Evolutionary conservation across 2,113 vertebrate species (phyloP), one percentile per base, ranked within the genome.

Genomic region (Phyllopteryx taeniolatus): DNA sequence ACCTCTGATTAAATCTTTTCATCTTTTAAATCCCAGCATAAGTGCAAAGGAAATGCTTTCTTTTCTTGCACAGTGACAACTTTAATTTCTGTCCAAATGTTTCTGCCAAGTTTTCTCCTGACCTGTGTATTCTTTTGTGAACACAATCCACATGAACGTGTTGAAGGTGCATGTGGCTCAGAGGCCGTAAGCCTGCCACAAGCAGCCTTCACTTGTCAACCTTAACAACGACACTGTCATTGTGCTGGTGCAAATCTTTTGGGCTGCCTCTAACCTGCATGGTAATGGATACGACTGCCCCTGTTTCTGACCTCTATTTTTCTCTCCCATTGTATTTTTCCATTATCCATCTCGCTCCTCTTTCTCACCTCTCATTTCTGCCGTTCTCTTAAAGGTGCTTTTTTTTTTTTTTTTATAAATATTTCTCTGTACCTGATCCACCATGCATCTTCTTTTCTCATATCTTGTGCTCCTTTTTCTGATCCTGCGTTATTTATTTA

Each of bases 251-350:
- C 82, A 80, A 61, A 73, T 84, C 69, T 73, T 20, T 68, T 49
- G 64, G 68, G 69, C 69, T 74, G 77, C 75, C 13, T 64, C 76
- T 68, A 76, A 82, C 85, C 86, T 80, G 67, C 75, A 73, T 82
- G 75, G 86, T 88, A 91, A 90, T 88, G 79, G 87, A 82, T 81
- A 86, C 9, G 71, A 78, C 79, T 85, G 87, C 83, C 86, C 90
- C 75, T 69, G 44, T 53, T 53, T 53, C 81, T 82, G 85, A 87
- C 86, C 88, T 87, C 88, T 77, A 87, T 89, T 88, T 86, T 77
- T 79, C 82, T 72, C 61, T 78, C 74, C 74, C 79, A 84, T 39
- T 39, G 0, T 39, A 63, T 67, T 83, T 89, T 85, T 85, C 85
- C 79, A 86, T 87, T 87, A 86, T 83, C 86, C 79, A 61, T 72